Base-by-base conservation (phyloP, 2,113 vertebrate species). In the Rattus rattus region DNA sequence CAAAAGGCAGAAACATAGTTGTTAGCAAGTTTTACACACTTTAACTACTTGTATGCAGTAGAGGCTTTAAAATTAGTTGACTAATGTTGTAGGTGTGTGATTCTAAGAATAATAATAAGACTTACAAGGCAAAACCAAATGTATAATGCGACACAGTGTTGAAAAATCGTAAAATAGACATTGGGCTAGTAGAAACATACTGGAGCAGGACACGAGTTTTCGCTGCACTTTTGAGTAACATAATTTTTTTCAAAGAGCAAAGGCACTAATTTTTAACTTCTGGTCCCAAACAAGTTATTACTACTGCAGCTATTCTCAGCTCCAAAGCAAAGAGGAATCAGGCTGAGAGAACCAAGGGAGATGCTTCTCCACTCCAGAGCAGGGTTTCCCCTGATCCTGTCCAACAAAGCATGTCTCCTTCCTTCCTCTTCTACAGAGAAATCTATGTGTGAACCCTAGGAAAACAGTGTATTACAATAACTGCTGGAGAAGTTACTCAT, bases 191-290 rank as follows among this genome's bases (percentile, higher is more conserved):
- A 65, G 56, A 90, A 90, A 54, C 79, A 69, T 13, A 3, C 28
- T 63, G 76, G 88, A 86, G 13, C 20, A 96, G 19, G 17, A 91
- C 13, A 39, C 80, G 91, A 63, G 30, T 85, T 73, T 94, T 76
- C 6, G 30, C 36, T 86, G 75, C 33, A 12, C 80, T 93, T 84
- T 92, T 84, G 33, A 94, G 43, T 22, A 89, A 92, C 90, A 43
- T 77, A 56, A 17, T 92, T 43, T 95, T 79, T 87, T 33, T 39
- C 17, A 79, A 96, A 92, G 39, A 92, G 77, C 11, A 77, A 96
- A 93, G 56, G 30, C 52, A 28, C 11, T 94, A 39, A 80, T 90
- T 84, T 84, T 22, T 20, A 92, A 88, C 95, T 65, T 86, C 47
- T 87, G 9, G 43, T 91, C 33, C 65, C 16, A 85, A 81, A n/a